These are phyloP conservation scores for Stichopus chloronotus DNA, from an alignment of 35 echinoderm and acorn worm species.

Conservation along the genomic window DNA sequence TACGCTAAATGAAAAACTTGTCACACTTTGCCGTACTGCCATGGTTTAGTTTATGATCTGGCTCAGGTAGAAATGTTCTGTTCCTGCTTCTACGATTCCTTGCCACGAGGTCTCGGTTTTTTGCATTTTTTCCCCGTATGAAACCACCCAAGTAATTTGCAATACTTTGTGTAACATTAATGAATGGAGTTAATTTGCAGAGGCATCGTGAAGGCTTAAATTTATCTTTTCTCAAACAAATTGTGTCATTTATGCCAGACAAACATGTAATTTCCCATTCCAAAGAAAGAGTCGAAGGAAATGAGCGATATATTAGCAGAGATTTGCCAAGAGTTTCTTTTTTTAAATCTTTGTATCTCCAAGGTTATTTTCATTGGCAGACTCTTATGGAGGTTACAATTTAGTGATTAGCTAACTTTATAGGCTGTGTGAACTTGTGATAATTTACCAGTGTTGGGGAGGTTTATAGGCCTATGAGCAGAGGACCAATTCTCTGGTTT, in stretches of 20 bases:
- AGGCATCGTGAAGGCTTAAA: conserved; percentile 3
- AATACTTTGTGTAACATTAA: conserved; percentile 5
- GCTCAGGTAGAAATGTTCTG: neutral
- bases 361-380: too few relatives aligned
- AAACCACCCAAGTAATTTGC: neutral
- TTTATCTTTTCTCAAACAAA: conserved; percentile 49
- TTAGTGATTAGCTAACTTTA: too few relatives aligned
- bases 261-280: neutral
- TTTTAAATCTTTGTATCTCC: too few relatives aligned
- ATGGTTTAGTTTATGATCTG: neutral
- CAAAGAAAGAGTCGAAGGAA: neutral
- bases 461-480: too few relatives aligned
- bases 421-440: too few relatives aligned
- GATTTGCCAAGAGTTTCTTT: neutral
- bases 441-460: too few relatives aligned
- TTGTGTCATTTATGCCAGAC: conserved; percentile 46
- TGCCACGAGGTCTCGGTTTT: neutral
- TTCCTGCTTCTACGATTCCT: neutral
- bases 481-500: too few relatives aligned
- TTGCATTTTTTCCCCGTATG: neutral
- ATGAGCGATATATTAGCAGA: neutral
- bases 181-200: conserved; percentile 18
- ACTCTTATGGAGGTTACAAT: too few relatives aligned
- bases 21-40: neutral
- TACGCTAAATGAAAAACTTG: neutral